Base-by-base conservation (phyloP, 2,888 invertebrate species). In the Chrysolina haemoptera region DNA sequence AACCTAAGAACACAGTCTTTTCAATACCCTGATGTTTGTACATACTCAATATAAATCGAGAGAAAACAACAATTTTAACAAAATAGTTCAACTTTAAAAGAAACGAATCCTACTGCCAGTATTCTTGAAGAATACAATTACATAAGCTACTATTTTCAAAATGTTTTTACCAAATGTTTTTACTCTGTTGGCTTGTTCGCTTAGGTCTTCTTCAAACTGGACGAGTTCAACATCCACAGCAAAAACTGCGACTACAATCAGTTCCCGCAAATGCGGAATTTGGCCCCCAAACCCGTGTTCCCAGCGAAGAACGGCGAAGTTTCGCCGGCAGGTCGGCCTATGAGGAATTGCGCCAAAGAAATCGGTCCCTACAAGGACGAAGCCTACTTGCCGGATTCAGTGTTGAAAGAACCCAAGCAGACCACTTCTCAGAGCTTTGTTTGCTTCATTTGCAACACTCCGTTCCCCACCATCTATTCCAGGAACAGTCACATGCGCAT, bases 401-500 rank as follows among this genome's bases (percentile, higher is more conserved):
- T 79, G 11, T 63, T 79, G 40, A 77, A 76, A 43, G 77, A 79
- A 6, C 72, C 74, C 9, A 70, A 70, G 50, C 55, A 40, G 50
- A 20, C 66, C 69, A 22, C 78, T 46, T 12, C 79, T 14, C 82
- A 84, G 41, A 84, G 84, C n/a, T 87, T 84, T 74, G 85, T 87
- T 20, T 88, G 88, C 78, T 85, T 83, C 55, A 84, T 87, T 53
- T 88, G 88, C 75, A 85, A 84, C 70, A 87, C 86, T 0, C 86
- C 87, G 1, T 88, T 88, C 76, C 87, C 87, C 0, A 87, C 87
- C 0, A 85, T 87, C 18, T 87, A 87, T 62, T 88, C 88, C 0
- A 65, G 83, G 48, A 88, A 88, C 74, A 87, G 87, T 73, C 88
- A 88, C 79, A 88, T 88, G 88, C 82, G 88, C 20, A 87, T 88